Evolutionary conservation across 2,888 invertebrate species (phyloP).

Genomic region (Liodrosophila aerea): DNA sequence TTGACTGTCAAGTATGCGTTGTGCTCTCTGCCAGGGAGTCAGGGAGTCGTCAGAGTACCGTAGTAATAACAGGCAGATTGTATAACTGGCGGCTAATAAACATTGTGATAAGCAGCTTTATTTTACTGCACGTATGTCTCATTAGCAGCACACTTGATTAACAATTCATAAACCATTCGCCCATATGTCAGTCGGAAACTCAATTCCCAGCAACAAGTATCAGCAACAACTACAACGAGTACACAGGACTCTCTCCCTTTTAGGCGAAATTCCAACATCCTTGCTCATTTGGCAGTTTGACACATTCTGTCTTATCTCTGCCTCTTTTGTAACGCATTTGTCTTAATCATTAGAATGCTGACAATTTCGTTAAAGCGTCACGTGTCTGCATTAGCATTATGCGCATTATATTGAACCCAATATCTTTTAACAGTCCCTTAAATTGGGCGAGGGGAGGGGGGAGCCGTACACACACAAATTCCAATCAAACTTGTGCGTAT

Average conservation of each 20-base stretch:
- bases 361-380: conserved; percentile 43
- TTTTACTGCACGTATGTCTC: conserved; percentile 42
- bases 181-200: conserved; percentile 8
- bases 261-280: too few relatives aligned
- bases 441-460: background rate
- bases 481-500: conserved; percentile 41
- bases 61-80: background rate
- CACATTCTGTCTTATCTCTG: background rate
- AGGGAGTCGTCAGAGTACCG: too few relatives aligned
- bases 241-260: too few relatives aligned
- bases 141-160: conserved; percentile 51
- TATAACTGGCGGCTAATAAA: conserved; percentile 53
- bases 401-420: conserved; percentile 38
- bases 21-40: background rate
- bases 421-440: conserved; percentile 12
- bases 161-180: conserved; percentile 37
- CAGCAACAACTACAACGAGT: too few relatives aligned
- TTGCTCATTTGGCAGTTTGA: too few relatives aligned
- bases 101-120: conserved; percentile 52
- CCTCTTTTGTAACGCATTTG: conserved; percentile 26
- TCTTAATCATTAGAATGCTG: conserved; percentile 48
- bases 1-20: conserved; percentile 34
- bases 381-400: conserved; percentile 48
- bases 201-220: conserved; percentile 28
- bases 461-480: conserved; percentile 17